Conservation (phyloP, 2,888 invertebrate genomes). For the Cheilosia urbana region DNA sequence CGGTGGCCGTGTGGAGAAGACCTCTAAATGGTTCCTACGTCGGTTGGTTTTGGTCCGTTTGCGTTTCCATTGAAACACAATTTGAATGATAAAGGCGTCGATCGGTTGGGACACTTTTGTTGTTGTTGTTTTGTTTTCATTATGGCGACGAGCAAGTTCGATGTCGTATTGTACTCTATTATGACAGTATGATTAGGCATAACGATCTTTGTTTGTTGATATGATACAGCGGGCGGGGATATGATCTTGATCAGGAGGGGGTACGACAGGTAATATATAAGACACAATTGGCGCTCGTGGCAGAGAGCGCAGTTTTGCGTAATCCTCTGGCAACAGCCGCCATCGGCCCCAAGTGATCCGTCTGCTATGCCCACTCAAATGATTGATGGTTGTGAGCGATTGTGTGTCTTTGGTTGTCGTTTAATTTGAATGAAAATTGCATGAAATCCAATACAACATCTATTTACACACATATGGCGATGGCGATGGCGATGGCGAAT, state of each 20-base stretch:
- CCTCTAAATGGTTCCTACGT: slow-evolving; percentile 58
- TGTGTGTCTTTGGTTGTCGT: slow-evolving; percentile 62
- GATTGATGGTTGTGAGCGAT: slow-evolving; percentile 66
- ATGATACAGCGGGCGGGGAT: not conserved
- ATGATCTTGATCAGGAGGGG: not conserved
- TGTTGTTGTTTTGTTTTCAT: slow-evolving; percentile 41
- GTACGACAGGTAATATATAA: slow-evolving; percentile 20
- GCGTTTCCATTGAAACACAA: slow-evolving; percentile 52
- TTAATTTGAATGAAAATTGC: slow-evolving; percentile 75
- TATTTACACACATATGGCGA: slow-evolving; percentile 9
- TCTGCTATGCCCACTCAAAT: slow-evolving; percentile 46
- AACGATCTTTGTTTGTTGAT: slow-evolving; percentile 67
- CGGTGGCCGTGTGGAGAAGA: slow-evolving; percentile 4
- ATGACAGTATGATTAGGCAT: slow-evolving; percentile 83
- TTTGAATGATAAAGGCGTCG: slow-evolving; percentile 68
- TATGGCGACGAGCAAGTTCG: slow-evolving; percentile 70
- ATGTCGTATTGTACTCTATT: slow-evolving; percentile 76
- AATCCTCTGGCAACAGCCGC: slow-evolving; percentile 57
- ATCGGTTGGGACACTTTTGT: slow-evolving; percentile 70
- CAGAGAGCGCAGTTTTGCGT: slow-evolving; percentile 71
- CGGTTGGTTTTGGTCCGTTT: not conserved
- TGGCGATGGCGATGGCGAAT: slow-evolving; percentile 50
- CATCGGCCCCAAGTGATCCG: slow-evolving; percentile 43
- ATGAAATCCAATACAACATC: slow-evolving; percentile 68
- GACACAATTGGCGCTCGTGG: slow-evolving; percentile 65